Conservation (phyloP, 2,113 vertebrate species). For the Paramisgurnus dabryanus region DNA sequence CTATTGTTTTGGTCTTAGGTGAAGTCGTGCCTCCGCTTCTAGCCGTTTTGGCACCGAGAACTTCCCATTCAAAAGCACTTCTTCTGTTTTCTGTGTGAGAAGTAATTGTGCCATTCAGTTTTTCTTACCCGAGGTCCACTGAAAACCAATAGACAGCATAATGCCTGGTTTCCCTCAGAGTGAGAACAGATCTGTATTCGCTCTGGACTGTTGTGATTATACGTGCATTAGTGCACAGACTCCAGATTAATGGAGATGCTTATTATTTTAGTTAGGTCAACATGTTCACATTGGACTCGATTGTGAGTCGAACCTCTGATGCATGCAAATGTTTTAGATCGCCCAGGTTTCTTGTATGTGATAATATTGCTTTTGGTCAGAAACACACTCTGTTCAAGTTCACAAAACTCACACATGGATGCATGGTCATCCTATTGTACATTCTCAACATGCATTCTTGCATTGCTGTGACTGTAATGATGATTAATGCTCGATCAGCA, state of each 20-base stretch:
- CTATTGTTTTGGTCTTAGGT: constrained; percentile 56
- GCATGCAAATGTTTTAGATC: no score
- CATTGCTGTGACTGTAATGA: not conserved
- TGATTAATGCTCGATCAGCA: constrained; percentile 21
- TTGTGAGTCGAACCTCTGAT: no score
- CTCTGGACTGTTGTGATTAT: no score
- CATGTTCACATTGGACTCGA: no score
- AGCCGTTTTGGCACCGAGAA: constrained; percentile 30
- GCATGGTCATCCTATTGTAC: no score
- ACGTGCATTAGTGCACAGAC: not conserved
- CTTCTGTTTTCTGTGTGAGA: constrained; percentile 42
- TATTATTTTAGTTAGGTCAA: no score
- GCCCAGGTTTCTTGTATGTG: no score
- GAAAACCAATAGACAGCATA: constrained; percentile 53
- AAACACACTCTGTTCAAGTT: no score
- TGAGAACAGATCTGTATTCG: not conserved
- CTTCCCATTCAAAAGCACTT: not conserved
- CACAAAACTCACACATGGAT: no score
- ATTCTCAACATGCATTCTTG: no score
- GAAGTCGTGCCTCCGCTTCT: constrained; percentile 24
- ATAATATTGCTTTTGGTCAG: no score
- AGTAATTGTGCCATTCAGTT: constrained; percentile 19
- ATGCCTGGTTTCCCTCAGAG: constrained; percentile 48
- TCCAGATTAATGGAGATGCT: no score
- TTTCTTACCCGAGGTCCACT: constrained; percentile 45